A percentile compares a stretch with the other conserved stretches of the same genome.
These are phyloP conservation scores for Drosophila cardini DNA, from an alignment of 1,140 invertebrate species.

Conservation along the genomic window DNA sequence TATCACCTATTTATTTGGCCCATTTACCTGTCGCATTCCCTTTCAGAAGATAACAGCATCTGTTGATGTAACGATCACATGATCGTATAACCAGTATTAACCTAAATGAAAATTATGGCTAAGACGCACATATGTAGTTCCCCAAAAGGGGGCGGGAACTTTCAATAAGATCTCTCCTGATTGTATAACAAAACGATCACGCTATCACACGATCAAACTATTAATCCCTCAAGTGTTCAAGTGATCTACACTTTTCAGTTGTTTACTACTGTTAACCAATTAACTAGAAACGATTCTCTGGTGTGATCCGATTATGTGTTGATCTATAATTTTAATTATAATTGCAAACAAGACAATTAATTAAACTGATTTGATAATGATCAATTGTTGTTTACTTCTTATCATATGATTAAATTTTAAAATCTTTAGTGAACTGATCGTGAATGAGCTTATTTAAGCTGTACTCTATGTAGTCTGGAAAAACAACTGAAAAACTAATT, in stretches of 20 bases:
- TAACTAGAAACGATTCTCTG: slow-evolving; percentile 3
- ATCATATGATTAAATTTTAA: not conserved
- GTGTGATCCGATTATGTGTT: slow-evolving; percentile 2
- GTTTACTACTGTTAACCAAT: not conserved
- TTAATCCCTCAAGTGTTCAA: slow-evolving; percentile 7
- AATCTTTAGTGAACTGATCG: not conserved
- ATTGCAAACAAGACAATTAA: not conserved
- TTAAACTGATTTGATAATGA: not conserved
- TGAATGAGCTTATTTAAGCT: no score
- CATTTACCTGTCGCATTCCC: slow-evolving; percentile 38
- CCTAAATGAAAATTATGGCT: not conserved
- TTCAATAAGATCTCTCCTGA: slow-evolving; percentile 2
- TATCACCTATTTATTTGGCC: slow-evolving; percentile 44
- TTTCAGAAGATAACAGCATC: slow-evolving; percentile 8
- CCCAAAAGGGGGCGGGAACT: not conserved
- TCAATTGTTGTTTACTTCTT: not conserved
- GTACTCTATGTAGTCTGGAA: no score
- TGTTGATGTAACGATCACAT: slow-evolving; percentile 31
- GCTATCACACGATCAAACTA: slow-evolving; percentile 1
- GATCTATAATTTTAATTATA: slow-evolving; percentile 1
- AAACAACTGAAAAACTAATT: no score
- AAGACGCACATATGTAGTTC: slow-evolving; percentile 8
- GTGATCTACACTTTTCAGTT: slow-evolving; percentile 3
- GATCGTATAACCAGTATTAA: not conserved
- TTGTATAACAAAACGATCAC: slow-evolving; percentile 6